Base-by-base conservation (phyloP, 2,797 vertebrate genomes). In the Sebastes taczanowskii region DNA sequence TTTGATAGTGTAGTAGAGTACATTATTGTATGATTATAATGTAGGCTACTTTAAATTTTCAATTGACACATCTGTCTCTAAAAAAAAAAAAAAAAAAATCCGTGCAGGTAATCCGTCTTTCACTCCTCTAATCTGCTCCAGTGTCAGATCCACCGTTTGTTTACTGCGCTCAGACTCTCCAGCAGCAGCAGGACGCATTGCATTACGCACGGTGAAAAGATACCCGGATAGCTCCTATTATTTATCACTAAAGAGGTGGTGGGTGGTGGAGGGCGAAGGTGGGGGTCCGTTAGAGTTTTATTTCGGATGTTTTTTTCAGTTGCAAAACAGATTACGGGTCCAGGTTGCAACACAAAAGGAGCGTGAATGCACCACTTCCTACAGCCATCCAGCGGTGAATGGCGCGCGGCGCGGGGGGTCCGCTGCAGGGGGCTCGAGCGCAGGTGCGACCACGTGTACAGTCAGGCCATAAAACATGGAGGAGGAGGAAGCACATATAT, bases 301-400 rank as follows among this genome's bases (percentile, higher is more conserved):
- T 90, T 79, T 95, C 91, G 94, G 94, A 94, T 95, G 95, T 95
- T 95, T 95, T 95, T 95, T 96, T 96, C 94, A 96, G 85, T 96
- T 96, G 96, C 95, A 95, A 96, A 96, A 96, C 93, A 95, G 95
- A 96, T 96, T 95, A 96, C 88, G 80, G 80, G 91, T 88, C 81
- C 93, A 95, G 93, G 93, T 93, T 93, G 91, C 90, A 90, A 91
- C 83, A 96, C 96, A 96, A 96, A 46, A 93, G 83, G 91, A 46
- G 81, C 2, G 91, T 89, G 93, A 94, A 95, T 93, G 92, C 93
- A 95, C 86, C 82, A 95, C 93, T 96, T 96, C 96, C 96, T 96
- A 86, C 89, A 93, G 94, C 84, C 92, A 93, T 94, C 89, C 85
- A 79, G 82, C 60, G 72, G 81, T 92, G 94, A 91, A 94, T 89